These are phyloP conservation scores for Venturia canescens DNA, from an alignment of 1,140 invertebrate species.

Conservation along the genomic window DNA sequence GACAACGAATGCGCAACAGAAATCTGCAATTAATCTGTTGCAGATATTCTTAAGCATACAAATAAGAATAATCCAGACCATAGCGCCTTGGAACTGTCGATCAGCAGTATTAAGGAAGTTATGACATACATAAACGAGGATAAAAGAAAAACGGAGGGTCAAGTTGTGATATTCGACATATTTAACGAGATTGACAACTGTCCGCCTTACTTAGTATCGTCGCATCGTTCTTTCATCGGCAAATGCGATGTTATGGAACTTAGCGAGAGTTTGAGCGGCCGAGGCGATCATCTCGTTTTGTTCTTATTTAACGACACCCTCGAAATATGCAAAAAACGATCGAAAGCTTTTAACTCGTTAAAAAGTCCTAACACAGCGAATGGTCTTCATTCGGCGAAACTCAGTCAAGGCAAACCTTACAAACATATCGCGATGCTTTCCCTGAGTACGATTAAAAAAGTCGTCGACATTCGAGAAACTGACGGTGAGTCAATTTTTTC, in stretches of 20 bases:
- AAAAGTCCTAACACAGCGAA: constrained; percentile 84
- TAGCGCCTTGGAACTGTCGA: constrained; percentile 88
- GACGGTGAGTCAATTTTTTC: constrained; percentile 79
- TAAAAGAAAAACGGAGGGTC: constrained; percentile 95
- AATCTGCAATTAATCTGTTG: too few species aligned
- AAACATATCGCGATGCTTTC: constrained; percentile 94
- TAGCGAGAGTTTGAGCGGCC: constrained; percentile 89
- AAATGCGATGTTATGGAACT: constrained; percentile 94
- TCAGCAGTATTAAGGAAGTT: constrained; percentile 93
- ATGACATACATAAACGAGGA: constrained; percentile 98
- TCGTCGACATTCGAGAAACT: constrained; percentile 92
- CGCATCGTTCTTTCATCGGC: constrained; percentile 91
- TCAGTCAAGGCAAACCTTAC: constrained; percentile 87
- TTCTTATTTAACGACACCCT: constrained; percentile 96
- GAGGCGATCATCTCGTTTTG: constrained; percentile 91
- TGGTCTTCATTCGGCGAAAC: constrained; percentile 77
- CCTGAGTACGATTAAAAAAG: constrained; percentile 91
- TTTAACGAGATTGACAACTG: constrained; percentile 99
- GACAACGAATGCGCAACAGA: too few species aligned
- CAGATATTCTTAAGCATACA: constrained; percentile 86
- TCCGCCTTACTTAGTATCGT: constrained; percentile 94
- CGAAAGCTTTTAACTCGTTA: constrained; percentile 84
- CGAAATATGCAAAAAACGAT: constrained; percentile 93
- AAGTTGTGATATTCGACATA: constrained; percentile 97
- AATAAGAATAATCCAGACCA: constrained; percentile 91